A percentile compares a stretch with the other conserved stretches of the same genome.
These are phyloP conservation scores for Acrobasis repandana DNA, from an alignment of 2,888 invertebrate genomes.

Conservation along the genomic window DNA sequence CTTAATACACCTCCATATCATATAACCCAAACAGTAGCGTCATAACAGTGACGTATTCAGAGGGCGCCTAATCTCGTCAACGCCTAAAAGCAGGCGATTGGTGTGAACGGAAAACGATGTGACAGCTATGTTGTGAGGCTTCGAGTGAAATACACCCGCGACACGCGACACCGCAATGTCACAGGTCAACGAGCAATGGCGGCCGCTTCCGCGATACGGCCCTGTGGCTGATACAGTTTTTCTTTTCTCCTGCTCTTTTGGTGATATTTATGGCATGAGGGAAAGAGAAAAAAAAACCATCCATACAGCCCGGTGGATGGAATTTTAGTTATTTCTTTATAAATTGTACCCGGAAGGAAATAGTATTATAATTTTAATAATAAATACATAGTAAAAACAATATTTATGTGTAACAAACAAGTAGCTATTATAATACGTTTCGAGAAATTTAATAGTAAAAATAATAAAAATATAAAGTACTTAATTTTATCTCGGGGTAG, in stretches of 20 bases:
- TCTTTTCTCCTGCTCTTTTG: conserved; percentile 2
- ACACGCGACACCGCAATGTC: conserved; percentile 45
- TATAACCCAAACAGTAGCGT: conserved; percentile 15
- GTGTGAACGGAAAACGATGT: conserved; percentile 50
- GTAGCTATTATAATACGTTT: no score
- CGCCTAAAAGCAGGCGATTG: conserved; percentile 39
- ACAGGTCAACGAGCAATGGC: conserved; percentile 49
- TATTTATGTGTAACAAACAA: no score
- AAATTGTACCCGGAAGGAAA: no score
- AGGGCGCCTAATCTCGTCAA: conserved; percentile 28
- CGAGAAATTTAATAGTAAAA: no score
- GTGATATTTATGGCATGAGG: not conserved
- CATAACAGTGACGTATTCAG: conserved; percentile 21
- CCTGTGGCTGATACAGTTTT: conserved; percentile 12
- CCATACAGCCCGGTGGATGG: not conserved
- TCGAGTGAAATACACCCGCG: conserved; percentile 51
- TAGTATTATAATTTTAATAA: no score
- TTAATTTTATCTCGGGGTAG: no score
- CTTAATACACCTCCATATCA: not conserved
- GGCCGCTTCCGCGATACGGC: conserved; percentile 35
- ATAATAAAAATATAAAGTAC: no score
- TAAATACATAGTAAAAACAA: no score
- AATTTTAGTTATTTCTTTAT: not conserved
- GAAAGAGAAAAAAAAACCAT: conserved; percentile 14
- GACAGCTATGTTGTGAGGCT: conserved; percentile 57